These are phyloP conservation scores for Cyclura pinguis DNA, from an alignment of 2,797 vertebrate genomes.

Conservation along the genomic window DNA sequence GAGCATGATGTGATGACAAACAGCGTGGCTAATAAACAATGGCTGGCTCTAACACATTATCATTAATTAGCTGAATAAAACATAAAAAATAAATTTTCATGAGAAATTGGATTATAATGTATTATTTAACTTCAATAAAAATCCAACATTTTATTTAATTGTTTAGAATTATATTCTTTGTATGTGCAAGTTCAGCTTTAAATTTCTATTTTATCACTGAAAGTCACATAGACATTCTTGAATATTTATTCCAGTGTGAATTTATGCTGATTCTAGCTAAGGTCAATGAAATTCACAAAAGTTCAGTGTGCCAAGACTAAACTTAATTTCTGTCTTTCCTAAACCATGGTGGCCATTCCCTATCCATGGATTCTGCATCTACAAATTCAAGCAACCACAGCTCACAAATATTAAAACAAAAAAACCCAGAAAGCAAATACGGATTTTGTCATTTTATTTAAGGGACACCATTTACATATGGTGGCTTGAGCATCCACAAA, in stretches of 20 bases:
- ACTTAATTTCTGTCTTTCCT: background rate
- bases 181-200: background rate
- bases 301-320: background rate
- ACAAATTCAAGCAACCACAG: too few relatives aligned
- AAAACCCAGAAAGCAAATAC: too few relatives aligned
- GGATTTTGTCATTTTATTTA: too few relatives aligned
- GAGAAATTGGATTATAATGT: background rate
- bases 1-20: background rate
- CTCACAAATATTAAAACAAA: too few relatives aligned
- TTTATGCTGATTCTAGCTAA: background rate
- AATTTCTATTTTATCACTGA: background rate
- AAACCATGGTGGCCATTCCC: background rate
- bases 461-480: too few relatives aligned
- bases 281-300: background rate
- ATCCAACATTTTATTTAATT: background rate
- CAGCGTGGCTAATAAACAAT: background rate
- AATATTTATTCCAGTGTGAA: background rate
- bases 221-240: background rate
- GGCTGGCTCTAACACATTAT: background rate
- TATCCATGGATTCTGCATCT: too few relatives aligned
- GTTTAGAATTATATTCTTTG: background rate
- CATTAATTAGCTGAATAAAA: background rate
- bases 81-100: background rate
- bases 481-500: too few relatives aligned
- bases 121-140: background rate